Evolutionary conservation across 1,140 invertebrate species (phyloP), one percentile per base, ranked within the genome.

Genomic region (Pteromalus puparum): DNA sequence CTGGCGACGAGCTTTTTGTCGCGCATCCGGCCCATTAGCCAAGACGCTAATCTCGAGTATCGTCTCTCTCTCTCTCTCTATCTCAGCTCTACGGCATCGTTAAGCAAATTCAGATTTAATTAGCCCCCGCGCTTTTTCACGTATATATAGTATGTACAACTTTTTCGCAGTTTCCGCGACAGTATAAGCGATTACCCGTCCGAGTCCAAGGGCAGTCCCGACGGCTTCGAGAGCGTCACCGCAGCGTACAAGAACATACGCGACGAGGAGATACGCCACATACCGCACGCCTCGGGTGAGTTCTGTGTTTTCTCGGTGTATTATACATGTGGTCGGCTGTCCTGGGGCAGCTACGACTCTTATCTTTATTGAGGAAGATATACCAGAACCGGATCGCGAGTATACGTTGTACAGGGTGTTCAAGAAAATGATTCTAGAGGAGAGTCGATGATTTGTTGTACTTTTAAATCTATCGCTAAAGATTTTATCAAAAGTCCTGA

Each of bases 171-270:
- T 87, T 91, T 90, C 87, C 91, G 91, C n/a, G 92, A 94, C 86
- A 94, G 94, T 87, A 93, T 94, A 82, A 94, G 93, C 84, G 94
- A 94, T 84, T 94, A 94, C 89, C 94, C 93, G 48, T 91, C 93
- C 70, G 94, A 94, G 88, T 89, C 94, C 82, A 95, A 95, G 87
- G 92, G 89, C 34, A 94, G 93, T 88, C 93, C 94, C 6, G 92
- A 93, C n/a, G 93, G 92, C 42, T 94, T 94, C 70, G 94, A 94
- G 87, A 93, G 93, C 75, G 95, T 95, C 24, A 94, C 94, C 15
- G 93, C 94, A 0, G 94, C 95, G 3, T 96, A 95, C 86, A 94
- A 95, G 85, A 95, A 94, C 85, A 95, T 94, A 30, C 93, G 94
- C 12, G 94, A 95, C 80, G 95, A 95, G 28, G 95, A 95, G 42